Percentiles rank a stretch among this genome's conserved stretches.
These are phyloP conservation scores for Sarotherodon lohbergeri DNA, from an alignment of 2,113 vertebrate genomes.

Conservation along the genomic window DNA sequence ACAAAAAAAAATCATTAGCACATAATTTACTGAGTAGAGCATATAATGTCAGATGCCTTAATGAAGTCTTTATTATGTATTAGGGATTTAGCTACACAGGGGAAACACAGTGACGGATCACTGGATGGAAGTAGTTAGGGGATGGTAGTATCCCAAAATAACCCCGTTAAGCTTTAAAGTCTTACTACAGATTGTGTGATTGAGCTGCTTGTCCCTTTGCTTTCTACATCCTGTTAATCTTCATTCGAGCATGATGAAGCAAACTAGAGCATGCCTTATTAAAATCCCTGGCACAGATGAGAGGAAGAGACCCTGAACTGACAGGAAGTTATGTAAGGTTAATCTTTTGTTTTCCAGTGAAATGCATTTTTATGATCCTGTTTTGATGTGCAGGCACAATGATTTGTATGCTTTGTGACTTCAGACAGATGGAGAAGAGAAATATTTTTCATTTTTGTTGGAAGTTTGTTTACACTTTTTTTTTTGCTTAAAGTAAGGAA, in stretches of 20 bases:
- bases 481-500: too few relatives aligned
- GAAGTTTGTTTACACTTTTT: background rate
- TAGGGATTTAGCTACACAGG: slow-evolving; percentile 1
- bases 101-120: slow-evolving; percentile 31
- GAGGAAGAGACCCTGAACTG: slow-evolving; percentile 7
- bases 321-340: slow-evolving; percentile 35
- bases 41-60: background rate
- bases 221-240: slow-evolving; percentile 45
- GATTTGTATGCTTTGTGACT: background rate
- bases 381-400: background rate
- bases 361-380: background rate
- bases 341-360: slow-evolving; percentile 28
- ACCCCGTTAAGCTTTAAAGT: slow-evolving; percentile 51
- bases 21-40: background rate
- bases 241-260: slow-evolving; percentile 36
- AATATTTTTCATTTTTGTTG: background rate
- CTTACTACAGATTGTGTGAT: slow-evolving; percentile 53
- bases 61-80: slow-evolving; percentile 28
- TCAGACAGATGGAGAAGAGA: background rate
- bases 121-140: slow-evolving; percentile 25
- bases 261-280: slow-evolving; percentile 51
- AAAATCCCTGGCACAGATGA: slow-evolving; percentile 21
- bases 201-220: slow-evolving; percentile 30
- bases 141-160: slow-evolving; percentile 50
- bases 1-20: background rate